A percentile compares a stretch with the other conserved stretches of the same genome.
Conservation (phyloP, 2,888 invertebrate genomes). For the Cheilosia impressa region DNA sequence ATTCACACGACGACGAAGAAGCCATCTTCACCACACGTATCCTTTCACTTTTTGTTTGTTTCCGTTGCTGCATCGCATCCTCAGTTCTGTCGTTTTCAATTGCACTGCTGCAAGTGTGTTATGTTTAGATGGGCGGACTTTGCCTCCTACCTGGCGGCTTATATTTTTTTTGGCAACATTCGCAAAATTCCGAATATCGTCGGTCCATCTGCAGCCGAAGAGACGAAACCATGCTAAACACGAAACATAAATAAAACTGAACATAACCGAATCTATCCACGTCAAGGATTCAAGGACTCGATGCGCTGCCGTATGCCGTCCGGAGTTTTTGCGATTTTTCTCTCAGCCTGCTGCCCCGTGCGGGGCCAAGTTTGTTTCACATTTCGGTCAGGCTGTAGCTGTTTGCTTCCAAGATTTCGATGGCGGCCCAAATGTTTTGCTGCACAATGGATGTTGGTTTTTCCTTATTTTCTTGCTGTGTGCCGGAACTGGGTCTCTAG, state of each 20-base stretch:
- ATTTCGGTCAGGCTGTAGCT: slow-evolving; percentile 32
- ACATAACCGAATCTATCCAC: slow-evolving; percentile 68
- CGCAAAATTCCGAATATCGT: slow-evolving; percentile 41
- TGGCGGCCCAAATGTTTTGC: slow-evolving; percentile 43
- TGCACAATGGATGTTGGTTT: slow-evolving; percentile 43
- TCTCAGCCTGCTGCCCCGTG: slow-evolving; percentile 8
- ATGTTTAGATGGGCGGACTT: slow-evolving; percentile 38
- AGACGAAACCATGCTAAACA: slow-evolving; percentile 23
- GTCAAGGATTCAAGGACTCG: slow-evolving; percentile 71
- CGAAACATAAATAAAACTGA: slow-evolving; percentile 55
- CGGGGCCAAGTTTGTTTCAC: slow-evolving; percentile 38
- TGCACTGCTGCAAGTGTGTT: slow-evolving; percentile 51
- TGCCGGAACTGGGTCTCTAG: slow-evolving; percentile 64
- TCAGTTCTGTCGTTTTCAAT: slow-evolving; percentile 33
- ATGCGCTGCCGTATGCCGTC: neutral
- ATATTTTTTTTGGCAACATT: slow-evolving; percentile 37
- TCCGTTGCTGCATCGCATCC: neutral
- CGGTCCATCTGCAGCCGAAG: slow-evolving; percentile 49
- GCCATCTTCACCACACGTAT: slow-evolving; percentile 55
- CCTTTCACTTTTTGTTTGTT: slow-evolving; percentile 60
- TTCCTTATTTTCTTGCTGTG: neutral
- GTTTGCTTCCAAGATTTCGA: slow-evolving; percentile 52
- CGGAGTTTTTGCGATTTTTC: slow-evolving; percentile 39
- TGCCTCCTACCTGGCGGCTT: slow-evolving; percentile 44
- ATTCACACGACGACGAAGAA: slow-evolving; percentile 56